Evolutionary conservation across 2,797 vertebrate genomes (phyloP).

Genomic region (Sebastes steindachneri): DNA sequence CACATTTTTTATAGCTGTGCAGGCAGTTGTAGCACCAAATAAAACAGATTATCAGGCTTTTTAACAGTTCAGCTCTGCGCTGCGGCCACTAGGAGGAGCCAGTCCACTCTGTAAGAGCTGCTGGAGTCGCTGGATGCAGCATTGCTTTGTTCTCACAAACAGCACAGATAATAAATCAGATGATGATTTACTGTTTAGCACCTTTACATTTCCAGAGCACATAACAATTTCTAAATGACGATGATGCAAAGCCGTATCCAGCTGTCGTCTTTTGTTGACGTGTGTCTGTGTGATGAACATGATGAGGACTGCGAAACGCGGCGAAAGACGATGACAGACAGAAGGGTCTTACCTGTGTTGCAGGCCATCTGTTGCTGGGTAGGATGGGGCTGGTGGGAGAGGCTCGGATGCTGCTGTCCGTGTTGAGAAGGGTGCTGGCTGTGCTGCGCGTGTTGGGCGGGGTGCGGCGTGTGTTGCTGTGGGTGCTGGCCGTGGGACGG

Average conservation of each 20-base stretch:
- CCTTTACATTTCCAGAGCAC: background rate
- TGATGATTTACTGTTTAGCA: slow-evolving; percentile 65
- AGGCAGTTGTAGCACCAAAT: slow-evolving; percentile 26
- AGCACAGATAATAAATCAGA: slow-evolving; percentile 67
- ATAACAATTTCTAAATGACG: slow-evolving; percentile 51
- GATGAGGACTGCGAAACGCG: slow-evolving; percentile 17
- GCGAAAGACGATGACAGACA: slow-evolving; percentile 8
- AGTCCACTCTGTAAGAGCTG: slow-evolving; percentile 52
- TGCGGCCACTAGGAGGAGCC: slow-evolving; percentile 77
- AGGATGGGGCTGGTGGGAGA: slow-evolving; percentile 87
- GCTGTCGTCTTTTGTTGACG: background rate
- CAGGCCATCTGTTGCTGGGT: slow-evolving; percentile 91
- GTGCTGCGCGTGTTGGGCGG: slow-evolving; percentile 84
- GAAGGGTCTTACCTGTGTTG: slow-evolving; percentile 87
- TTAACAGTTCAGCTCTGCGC: background rate
- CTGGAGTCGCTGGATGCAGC: slow-evolving; percentile 36
- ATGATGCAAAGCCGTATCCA: slow-evolving; percentile 23
- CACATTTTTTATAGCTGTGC: slow-evolving; percentile 37
- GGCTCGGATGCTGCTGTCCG: slow-evolving; percentile 87
- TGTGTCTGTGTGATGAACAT: slow-evolving; percentile 23
- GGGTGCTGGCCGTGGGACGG: slow-evolving; percentile 81
- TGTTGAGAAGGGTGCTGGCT: slow-evolving; percentile 86
- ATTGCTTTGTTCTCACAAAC: slow-evolving; percentile 81
- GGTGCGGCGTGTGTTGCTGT: slow-evolving; percentile 80
- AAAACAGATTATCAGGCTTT: slow-evolving; percentile 20